Conservation (phyloP, 2,113 vertebrate genomes). For the Parus major region DNA sequence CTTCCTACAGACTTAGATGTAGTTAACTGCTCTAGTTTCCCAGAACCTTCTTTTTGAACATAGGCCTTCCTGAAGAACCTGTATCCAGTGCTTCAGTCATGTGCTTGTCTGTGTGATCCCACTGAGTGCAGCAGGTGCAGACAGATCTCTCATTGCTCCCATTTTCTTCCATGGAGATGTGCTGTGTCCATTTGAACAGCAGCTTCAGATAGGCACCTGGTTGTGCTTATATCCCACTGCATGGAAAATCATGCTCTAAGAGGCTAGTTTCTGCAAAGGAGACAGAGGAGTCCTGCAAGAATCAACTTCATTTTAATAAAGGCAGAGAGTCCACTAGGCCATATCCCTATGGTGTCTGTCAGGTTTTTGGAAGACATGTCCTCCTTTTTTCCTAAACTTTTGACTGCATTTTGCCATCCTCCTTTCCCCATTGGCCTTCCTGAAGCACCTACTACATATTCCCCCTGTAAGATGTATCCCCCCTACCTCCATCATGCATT, state of each 20-base stretch:
- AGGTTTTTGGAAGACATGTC: neutral
- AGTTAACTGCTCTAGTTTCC: neutral
- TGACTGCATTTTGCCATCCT: neutral
- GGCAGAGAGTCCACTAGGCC: neutral
- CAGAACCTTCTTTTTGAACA: neutral
- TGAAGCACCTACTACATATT: neutral
- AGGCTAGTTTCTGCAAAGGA: neutral
- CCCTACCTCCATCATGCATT: too few species aligned
- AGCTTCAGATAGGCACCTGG: rapidly evolving
- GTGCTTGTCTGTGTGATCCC: neutral
- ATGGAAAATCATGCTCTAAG: neutral
- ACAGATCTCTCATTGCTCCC: neutral
- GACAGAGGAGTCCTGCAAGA: neutral
- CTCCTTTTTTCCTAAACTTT: neutral
- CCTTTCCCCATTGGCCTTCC: neutral
- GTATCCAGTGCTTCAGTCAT: neutral
- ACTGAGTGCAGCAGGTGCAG: neutral
- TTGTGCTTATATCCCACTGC: neutral
- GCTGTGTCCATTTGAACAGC: neutral
- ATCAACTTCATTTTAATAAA: neutral
- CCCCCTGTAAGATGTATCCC: neutral
- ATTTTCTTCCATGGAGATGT: neutral
- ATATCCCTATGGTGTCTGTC: neutral
- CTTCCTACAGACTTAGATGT: neutral
- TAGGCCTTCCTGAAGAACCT: neutral